Evolutionary conservation across 1,140 invertebrate species (phyloP).

Genomic region (Palaemon carinicauda): DNA sequence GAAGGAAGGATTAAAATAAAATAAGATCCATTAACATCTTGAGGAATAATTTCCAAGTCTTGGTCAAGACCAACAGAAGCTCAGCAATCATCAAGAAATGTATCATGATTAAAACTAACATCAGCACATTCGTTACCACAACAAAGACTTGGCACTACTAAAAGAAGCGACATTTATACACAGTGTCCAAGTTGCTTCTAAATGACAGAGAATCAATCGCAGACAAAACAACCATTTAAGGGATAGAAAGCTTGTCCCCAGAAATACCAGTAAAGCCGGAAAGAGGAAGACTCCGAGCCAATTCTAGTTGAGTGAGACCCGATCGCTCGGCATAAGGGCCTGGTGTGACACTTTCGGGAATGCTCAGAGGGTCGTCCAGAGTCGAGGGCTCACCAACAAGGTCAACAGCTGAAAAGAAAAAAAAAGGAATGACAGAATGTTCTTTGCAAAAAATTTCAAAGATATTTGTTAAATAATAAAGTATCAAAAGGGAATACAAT

Average conservation of each 20-base stretch:
- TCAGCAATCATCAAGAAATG: too few species aligned
- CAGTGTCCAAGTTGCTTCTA: not conserved
- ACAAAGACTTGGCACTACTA: too few species aligned
- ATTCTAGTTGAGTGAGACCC: constrained; percentile 28
- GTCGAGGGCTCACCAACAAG: constrained; percentile 25
- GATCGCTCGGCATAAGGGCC: not conserved
- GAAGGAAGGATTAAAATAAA: too few species aligned
- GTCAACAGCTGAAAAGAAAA: constrained; percentile 35
- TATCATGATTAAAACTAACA: too few species aligned
- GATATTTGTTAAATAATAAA: too few species aligned
- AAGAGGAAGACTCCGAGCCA: constrained; percentile 25
- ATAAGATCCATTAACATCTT: too few species aligned
- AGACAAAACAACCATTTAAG: not conserved
- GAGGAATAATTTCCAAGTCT: too few species aligned
- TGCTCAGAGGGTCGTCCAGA: constrained; percentile 33
- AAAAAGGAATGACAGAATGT: too few species aligned
- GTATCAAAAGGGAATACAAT: too few species aligned
- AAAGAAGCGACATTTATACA: not conserved
- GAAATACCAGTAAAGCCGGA: not conserved
- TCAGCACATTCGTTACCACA: too few species aligned
- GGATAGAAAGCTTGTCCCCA: not conserved
- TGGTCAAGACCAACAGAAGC: too few species aligned
- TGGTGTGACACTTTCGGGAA: constrained; percentile 25
- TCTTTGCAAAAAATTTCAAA: too few species aligned
- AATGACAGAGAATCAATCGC: not conserved